Percentiles rank a stretch among this genome's conserved stretches.
These are phyloP conservation scores for Stratiomys singularior DNA, from an alignment of 2,888 invertebrate species.

Conservation along the genomic window DNA sequence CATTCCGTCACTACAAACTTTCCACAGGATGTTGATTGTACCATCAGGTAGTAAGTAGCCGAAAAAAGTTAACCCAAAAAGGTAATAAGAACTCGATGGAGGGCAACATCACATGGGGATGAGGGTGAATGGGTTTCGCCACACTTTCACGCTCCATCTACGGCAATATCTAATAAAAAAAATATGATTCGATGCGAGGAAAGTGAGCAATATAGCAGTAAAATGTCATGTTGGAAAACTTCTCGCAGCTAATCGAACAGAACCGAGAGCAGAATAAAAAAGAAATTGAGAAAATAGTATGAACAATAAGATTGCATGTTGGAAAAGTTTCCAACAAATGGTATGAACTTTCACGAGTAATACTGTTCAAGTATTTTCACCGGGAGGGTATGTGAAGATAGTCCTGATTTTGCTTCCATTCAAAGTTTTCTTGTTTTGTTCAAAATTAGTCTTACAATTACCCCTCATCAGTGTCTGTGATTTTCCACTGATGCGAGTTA, in stretches of 20 bases:
- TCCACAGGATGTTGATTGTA: background rate
- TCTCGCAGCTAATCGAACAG: constrained; percentile 35
- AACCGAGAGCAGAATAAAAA: background rate
- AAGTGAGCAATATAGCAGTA: background rate
- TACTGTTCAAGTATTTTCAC: background rate
- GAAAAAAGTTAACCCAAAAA: constrained; percentile 5
- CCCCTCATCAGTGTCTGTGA: too few relatives aligned
- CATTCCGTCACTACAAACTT: background rate
- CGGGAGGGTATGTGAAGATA: background rate
- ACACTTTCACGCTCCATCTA: constrained; percentile 22
- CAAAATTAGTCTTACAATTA: too few relatives aligned
- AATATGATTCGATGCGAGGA: constrained; percentile 20
- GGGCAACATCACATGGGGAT: background rate
- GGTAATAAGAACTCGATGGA: constrained; percentile 10
- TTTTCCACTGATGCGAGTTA: too few relatives aligned
- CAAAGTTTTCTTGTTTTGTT: background rate
- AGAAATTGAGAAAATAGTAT: constrained; percentile 13
- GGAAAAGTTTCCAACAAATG: background rate
- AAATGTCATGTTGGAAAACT: constrained; percentile 23
- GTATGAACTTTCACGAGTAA: background rate
- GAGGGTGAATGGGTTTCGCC: constrained; percentile 5
- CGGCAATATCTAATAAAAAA: background rate
- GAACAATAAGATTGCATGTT: constrained; percentile 27
- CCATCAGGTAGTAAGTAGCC: constrained; percentile 1
- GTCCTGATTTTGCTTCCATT: background rate